Evolutionary conservation across 2,797 vertebrate species (phyloP), one percentile per base, ranked within the genome.

Genomic region (Galago senegalensis): DNA sequence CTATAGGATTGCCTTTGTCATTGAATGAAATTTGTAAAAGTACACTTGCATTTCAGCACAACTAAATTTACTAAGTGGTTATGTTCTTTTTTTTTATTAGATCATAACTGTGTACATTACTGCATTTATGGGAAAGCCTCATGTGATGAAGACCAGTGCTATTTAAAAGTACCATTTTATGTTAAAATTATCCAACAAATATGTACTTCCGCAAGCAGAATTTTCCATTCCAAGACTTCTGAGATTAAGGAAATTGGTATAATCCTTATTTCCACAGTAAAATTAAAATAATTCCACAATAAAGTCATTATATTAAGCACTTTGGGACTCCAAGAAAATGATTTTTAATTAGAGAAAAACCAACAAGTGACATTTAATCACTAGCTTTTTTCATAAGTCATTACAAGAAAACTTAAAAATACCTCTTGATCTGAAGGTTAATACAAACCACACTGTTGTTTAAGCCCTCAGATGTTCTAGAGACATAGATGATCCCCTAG

Each of bases 211-310:
- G 86, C 65, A 80, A 93, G 92, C 10, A 91, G 82, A 80, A 91
- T 89, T 96, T 97, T 97, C 93, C 86, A 85, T 83, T 92, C 21
- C 27, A 84, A 82, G 72, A 53, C 72, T 81, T 96, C 58, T 91
- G 97, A 96, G 83, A 67, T 83, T 93, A 95, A 95, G 83, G 88
- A 94, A 97, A 95, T 95, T 92, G 92, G 67, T 63, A 65, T 85
- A 94, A 94, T 96, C 80, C 75, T 89, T 91, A 94, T 96, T 97
- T 95, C 86, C 88, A 91, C 31, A 89, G 79, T 84, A 95, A 95
- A 93, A 93, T 95, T 91, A 67, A 93, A 96, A 87, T 61, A 85
- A 83, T 75, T 10, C 37, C 93, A 96, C 89, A 95, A 63, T 49
- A 88, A 95, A 93, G 77, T 79, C 65, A 84, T 94, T 89, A 63